phyloP scores from a whole-genome alignment of 2,113 vertebrate genomes.

The Erythrolamprus reginae region DNA sequence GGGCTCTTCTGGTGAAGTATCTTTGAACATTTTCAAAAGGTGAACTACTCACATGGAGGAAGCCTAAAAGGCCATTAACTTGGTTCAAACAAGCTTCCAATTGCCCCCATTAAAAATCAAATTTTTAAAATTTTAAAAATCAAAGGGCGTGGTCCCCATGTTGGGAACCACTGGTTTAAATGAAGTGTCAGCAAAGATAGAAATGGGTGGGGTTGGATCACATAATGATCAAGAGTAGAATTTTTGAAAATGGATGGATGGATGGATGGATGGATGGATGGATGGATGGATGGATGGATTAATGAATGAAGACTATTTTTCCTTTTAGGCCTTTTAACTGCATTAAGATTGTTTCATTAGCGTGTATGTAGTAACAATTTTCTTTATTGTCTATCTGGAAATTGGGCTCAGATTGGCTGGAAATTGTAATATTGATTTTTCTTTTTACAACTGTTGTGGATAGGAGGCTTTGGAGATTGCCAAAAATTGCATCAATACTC shows the following conservation, averaged over 20 bases:
- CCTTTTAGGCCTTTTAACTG: neutral
- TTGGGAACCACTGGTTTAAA: too few relatives aligned
- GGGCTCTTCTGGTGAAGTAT: too few relatives aligned
- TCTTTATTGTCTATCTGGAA: neutral
- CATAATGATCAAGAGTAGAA: neutral
- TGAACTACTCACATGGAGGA: too few relatives aligned
- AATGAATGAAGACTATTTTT: neutral
- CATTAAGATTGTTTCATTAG: neutral
- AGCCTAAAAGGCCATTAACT: too few relatives aligned
- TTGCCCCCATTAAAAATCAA: too few relatives aligned
- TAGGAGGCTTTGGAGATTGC: neutral
- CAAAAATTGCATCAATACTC: neutral
- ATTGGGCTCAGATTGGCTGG: neutral
- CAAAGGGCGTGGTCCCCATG: too few relatives aligned
- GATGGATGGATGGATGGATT: too few relatives aligned
- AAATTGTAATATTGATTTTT: neutral
- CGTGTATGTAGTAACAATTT: neutral
- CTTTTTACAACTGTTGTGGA: neutral
- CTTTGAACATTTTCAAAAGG: too few relatives aligned
- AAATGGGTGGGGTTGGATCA: neutral
- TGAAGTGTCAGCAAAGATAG: neutral
- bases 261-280: neutral
- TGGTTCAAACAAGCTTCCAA: too few relatives aligned
- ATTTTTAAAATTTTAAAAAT: too few relatives aligned
- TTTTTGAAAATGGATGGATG: neutral